Base-by-base conservation (phyloP, 2,888 invertebrate genomes). In the Thymelicus acteon region DNA sequence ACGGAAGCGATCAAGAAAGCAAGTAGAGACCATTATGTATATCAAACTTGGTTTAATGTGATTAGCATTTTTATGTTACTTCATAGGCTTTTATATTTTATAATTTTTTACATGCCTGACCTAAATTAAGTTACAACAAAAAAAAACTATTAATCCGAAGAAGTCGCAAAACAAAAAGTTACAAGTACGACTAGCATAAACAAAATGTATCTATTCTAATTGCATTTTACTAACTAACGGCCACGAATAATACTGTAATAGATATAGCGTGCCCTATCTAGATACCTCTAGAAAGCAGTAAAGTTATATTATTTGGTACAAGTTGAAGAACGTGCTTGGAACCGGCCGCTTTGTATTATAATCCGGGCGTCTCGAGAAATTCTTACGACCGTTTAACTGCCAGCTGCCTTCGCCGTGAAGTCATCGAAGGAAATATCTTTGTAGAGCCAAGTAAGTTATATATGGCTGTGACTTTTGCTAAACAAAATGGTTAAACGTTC, bases 391-490 rank as follows among this genome's bases (percentile, higher is more conserved):
- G 49, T 57, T 47, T 57, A 57, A 58, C 66, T 47, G 58, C 37
- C 37, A 37, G 47, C 67, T 48, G 60, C 60, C 48, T 67, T 15
- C 15, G 40, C 49, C 40, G 47, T 67, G 67, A 67, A 60, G 67
- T 67, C 67, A 67, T 67, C 67, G 49, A 39, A 60, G 60, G 48
- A 67, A 67, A 67, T 49, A 67, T 15, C 12, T 39, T 37, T 60
- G 60, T 60, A 67, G 15, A 37, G 13, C 15, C n/a, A 54, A 39
- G 19, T 67, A n/a, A 48, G 31, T 24, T 66, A 47, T 58, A 15
- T 3, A 15, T n/a, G 24, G 7, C 47, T 12, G 24, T 31, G 10
- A 15, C 19, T 60, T 47, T 66, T 48, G n/a, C 58, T 58, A 39
- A 13, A 58, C 44, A 12, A 44, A 44, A 44, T 31, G 31, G 8